Base-by-base conservation (phyloP, 30 jellyfish, hydroid and myxozoan species). In the Cassiopea andromeda region DNA sequence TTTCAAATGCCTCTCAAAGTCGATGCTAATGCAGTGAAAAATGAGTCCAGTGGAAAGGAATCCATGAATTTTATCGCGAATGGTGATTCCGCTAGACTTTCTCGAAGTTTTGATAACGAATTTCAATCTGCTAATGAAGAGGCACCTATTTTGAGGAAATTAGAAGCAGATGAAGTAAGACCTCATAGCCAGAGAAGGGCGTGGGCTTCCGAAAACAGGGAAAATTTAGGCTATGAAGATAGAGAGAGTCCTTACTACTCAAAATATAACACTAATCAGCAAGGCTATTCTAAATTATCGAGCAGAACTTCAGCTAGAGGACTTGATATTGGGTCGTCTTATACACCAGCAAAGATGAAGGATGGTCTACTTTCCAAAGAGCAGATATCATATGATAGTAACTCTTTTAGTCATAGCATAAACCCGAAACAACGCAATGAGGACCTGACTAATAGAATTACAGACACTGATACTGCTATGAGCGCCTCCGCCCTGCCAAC, bases 81-180 rank as follows among this genome's bases (percentile, higher is more conserved):
- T 16, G 15, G 44, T n/a, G 19, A 44, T 69, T 59, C 8, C 10
- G 16, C 38, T 46, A 71, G 47, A 69, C 19, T 12, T 48, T 54
- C 93, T 15, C 44, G 69, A 49, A 85, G 87, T 60, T 73, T 85
- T 54, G 87, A 85, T 46, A 80, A 70, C 15, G 79, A 70, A 38
- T n/a, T 59, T 19, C 70, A 38, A 6, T 18, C 60, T 58, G 5
- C 46, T 15, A 15, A 44, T 60, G 78, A 60, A n/a, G 69, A 45
- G 44, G 17, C n/a, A 67, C 46, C 79, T 4, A 9, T 0, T 4
- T 46, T 54, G 44, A 58, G 84, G 46, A 45, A 1, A 14, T 50
- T 8, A 14, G 54, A 19, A 14, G 50, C 50, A 9, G n/a, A 50
- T 19, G 15, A 6, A 70, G 2, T 10, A 54, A 0, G 64, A 54